Percentiles rank a stretch among this genome's conserved stretches.
phyloP scores from a whole-genome alignment of 2,113 vertebrate species.

The Pedetes capensis region DNA sequence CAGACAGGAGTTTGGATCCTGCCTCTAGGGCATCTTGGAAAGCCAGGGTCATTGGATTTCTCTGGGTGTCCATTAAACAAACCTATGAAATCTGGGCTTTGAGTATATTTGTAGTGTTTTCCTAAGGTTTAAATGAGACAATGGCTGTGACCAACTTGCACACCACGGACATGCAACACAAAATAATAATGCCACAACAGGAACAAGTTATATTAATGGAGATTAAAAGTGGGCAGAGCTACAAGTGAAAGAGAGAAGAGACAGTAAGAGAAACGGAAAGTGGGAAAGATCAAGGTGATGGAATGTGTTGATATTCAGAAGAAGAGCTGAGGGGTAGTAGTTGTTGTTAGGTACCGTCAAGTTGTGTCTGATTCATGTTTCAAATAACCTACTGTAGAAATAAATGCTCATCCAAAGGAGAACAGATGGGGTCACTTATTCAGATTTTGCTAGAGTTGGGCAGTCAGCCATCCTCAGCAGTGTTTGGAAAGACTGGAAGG shows the following conservation, averaged over 20 bases:
- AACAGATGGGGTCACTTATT: background rate
- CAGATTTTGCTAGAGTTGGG: background rate
- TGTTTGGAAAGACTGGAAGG: background rate
- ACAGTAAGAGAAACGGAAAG: background rate
- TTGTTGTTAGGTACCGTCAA: too few relatives aligned
- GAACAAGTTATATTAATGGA: background rate
- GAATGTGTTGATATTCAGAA: fast-evolving
- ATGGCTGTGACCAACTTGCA: background rate
- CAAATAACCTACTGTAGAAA: background rate
- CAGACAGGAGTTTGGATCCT: background rate
- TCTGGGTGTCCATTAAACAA: background rate
- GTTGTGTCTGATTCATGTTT: too few relatives aligned
- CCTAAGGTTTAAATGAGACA: background rate
- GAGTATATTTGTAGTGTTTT: background rate
- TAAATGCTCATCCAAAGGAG: background rate
- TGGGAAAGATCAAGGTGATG: background rate
- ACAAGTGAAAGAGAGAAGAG: background rate
- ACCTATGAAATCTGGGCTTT: background rate
- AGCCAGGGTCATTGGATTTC: background rate
- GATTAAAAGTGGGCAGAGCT: background rate
- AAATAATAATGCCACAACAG: background rate
- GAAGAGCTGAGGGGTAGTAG: too few relatives aligned
- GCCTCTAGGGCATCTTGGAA: background rate
- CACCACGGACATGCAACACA: background rate
- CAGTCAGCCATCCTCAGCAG: background rate